These are phyloP conservation scores for Coreoperca whiteheadi DNA, from an alignment of 2,113 vertebrate species.

Conservation along the genomic window DNA sequence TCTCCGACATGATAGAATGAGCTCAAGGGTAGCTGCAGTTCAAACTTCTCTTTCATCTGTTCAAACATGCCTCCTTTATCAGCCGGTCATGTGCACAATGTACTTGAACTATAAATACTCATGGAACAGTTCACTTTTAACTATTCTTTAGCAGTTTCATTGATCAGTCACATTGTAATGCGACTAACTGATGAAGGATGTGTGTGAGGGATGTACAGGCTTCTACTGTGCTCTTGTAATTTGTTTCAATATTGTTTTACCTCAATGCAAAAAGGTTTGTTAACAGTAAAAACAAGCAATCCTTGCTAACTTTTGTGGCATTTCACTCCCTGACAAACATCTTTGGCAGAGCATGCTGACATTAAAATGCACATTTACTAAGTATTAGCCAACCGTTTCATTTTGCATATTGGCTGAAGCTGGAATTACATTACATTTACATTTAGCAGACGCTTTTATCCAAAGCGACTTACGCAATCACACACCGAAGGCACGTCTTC, in stretches of 20 bases:
- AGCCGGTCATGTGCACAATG: slow-evolving; percentile 38
- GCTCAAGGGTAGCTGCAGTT: slow-evolving; percentile 70
- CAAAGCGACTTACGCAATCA: too few species aligned
- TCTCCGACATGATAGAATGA: slow-evolving; percentile 65
- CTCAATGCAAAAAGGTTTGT: neutral
- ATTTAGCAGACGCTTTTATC: too few species aligned
- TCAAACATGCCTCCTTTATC: slow-evolving; percentile 53
- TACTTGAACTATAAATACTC: slow-evolving; percentile 45
- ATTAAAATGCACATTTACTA: neutral
- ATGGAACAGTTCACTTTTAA: slow-evolving; percentile 29
- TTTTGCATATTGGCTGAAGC: neutral
- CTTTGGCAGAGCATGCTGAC: neutral
- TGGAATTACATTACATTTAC: too few species aligned
- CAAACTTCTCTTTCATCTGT: slow-evolving; percentile 71
- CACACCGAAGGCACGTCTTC: too few species aligned
- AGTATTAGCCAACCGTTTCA: neutral
- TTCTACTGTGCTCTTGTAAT: neutral
- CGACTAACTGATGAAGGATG: neutral
- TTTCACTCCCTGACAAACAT: neutral
- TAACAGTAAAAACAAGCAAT: neutral
- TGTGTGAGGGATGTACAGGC: neutral
- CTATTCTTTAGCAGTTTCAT: slow-evolving; percentile 32
- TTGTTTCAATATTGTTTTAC: neutral
- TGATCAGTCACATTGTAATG: slow-evolving; percentile 19
- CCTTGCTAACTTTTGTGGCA: neutral